Evolutionary conservation across 2,113 vertebrate genomes (phyloP).

Genomic region (Paradisaea rubra): DNA sequence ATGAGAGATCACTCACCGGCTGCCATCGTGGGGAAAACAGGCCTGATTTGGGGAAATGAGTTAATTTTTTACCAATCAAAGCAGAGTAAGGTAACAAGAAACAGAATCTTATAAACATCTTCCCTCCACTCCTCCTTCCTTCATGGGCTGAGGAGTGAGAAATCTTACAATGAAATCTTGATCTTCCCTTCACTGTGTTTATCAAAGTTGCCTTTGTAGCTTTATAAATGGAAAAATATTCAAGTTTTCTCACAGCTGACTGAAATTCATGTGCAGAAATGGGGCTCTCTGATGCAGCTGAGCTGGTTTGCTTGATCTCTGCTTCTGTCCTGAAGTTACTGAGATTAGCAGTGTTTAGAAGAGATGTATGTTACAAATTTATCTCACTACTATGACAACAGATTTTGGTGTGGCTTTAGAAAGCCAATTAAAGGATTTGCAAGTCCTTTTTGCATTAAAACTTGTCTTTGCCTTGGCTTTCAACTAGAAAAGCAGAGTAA

Average conservation of each 20-base stretch:
- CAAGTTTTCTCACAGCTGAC: neutral
- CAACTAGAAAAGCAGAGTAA: neutral
- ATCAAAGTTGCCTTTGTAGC: neutral
- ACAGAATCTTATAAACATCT: neutral
- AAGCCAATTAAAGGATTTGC: neutral
- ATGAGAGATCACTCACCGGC: neutral
- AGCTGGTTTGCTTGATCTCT: neutral
- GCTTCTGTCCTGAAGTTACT: neutral
- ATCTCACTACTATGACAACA: neutral
- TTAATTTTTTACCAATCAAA: neutral
- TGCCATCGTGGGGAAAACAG: neutral
- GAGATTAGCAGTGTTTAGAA: neutral
- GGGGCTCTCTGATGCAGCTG: neutral
- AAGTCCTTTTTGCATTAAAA: neutral
- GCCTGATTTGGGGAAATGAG: neutral
- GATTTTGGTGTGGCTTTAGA: neutral
- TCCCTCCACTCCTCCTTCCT: neutral
- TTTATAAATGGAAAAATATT: constrained; percentile 6
- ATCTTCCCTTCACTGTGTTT: neutral
- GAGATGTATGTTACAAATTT: neutral
- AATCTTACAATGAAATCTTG: neutral
- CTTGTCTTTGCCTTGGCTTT: neutral
- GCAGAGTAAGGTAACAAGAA: neutral
- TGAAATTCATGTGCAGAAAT: neutral
- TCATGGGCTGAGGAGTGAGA: neutral